A percentile compares a stretch with the other conserved stretches of the same genome.
Evolutionary conservation across 2,888 invertebrate genomes (phyloP).

Genomic region (Athalia cordata): DNA sequence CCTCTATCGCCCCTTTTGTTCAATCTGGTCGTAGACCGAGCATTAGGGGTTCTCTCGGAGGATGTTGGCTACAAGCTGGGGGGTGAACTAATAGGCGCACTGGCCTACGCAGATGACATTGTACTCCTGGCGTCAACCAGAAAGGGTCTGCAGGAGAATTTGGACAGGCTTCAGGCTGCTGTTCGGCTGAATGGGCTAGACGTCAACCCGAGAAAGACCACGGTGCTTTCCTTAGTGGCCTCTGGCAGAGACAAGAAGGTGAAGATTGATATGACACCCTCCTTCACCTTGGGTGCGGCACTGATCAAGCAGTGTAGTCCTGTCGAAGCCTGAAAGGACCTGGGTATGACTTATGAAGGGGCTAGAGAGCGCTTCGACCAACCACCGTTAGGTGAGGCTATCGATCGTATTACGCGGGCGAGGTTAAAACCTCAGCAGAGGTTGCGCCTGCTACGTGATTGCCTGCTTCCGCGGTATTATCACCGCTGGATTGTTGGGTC

Average conservation of each 20-base stretch:
- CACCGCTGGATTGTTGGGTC: slow-evolving; percentile 65
- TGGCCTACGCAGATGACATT: slow-evolving; percentile 55
- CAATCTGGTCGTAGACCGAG: not conserved
- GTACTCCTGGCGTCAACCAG: slow-evolving; percentile 43
- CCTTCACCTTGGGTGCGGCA: not conserved
- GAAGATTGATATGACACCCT: slow-evolving; percentile 1
- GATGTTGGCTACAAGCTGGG: not conserved
- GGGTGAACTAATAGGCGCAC: not conserved
- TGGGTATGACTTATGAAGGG: not conserved
- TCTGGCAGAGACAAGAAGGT: not conserved
- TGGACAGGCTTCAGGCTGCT: slow-evolving; percentile 43
- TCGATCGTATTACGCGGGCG: slow-evolving; percentile 59
- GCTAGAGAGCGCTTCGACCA: not conserved
- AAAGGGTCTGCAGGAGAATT: slow-evolving; percentile 60
- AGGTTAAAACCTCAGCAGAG: slow-evolving; percentile 70
- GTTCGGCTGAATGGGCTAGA: slow-evolving; percentile 55
- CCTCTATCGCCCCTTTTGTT: slow-evolving; percentile 24
- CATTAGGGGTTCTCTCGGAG: not conserved
- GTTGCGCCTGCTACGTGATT: slow-evolving; percentile 62
- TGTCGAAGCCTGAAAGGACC: not conserved
- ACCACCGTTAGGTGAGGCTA: slow-evolving; percentile 40
- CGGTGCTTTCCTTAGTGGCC: slow-evolving; percentile 57
- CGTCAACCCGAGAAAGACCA: slow-evolving; percentile 58
- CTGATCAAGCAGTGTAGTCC: not conserved
- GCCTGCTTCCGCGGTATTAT: slow-evolving; percentile 68